phyloP scores from a whole-genome alignment of 2,888 invertebrate genomes.

The Aporophyla lueneburgensis region DNA sequence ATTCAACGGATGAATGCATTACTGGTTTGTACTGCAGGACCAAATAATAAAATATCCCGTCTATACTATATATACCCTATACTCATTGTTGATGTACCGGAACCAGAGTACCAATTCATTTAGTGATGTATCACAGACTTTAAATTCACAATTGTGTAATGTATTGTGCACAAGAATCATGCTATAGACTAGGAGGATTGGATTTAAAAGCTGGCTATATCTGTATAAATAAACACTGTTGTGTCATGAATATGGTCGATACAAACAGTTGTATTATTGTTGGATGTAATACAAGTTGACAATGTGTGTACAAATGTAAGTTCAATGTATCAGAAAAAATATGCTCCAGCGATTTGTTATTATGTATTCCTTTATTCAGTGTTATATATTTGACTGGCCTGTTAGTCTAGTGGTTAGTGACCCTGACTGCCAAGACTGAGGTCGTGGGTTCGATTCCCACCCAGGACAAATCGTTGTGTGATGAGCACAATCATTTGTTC shows the following conservation, averaged over 20 bases:
- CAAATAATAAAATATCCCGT: slow-evolving; percentile 38
- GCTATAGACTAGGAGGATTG: slow-evolving; percentile 48
- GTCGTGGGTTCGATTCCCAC: no score
- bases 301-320: neutral
- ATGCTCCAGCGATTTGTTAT: neutral
- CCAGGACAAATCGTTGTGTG: no score
- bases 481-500: no score
- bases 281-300: neutral
- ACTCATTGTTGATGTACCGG: slow-evolving; percentile 67
- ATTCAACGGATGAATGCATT: slow-evolving; percentile 41
- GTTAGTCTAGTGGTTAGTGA: no score
- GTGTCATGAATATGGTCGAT: neutral
- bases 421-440: no score
- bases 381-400: no score
- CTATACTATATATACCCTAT: slow-evolving; percentile 28
- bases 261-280: neutral
- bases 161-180: slow-evolving; percentile 59
- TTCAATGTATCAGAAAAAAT: neutral
- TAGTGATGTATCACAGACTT: slow-evolving; percentile 66
- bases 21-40: slow-evolving; percentile 33
- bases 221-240: slow-evolving; percentile 23
- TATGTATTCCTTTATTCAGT: neutral
- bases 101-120: slow-evolving; percentile 71
- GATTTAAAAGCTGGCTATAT: slow-evolving; percentile 41
- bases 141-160: slow-evolving; percentile 65